Evolutionary conservation across 1,140 invertebrate genomes (phyloP), one percentile per base, ranked within the genome.

Genomic region (Steinernema khuongi): DNA sequence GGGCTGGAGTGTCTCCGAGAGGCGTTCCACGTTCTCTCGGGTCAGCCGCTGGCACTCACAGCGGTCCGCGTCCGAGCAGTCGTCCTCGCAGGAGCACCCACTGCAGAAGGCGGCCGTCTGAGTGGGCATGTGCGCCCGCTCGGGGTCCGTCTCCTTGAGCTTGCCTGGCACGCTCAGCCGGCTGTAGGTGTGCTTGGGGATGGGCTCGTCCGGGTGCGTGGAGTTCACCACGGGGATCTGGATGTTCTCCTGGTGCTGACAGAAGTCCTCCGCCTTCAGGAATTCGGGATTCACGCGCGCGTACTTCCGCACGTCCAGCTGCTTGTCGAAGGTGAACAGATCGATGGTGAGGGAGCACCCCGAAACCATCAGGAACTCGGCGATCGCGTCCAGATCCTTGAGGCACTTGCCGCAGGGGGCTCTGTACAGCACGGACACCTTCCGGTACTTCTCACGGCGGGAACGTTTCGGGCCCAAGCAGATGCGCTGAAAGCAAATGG

Each of bases 41-140:
- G 77, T 80, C n/a, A 79, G 33, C 31, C 33, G 11, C 60, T 76
- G 78, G 33, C 78, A 79, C 31, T 71, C 78, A 31, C 78, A 79
- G 7, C 26, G 67, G 22, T 0, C 19, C 18, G 60, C 2, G 41
- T 79, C 67, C 29, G 70, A 74, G 32, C 78, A 79, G 68, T 79
- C 77, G 50, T 79, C 76, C 19, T 17, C 50, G 50, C 50, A 60
- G 50, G 50, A 14, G 22, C 50, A 60, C 50, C 50, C 50, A 7
- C 14, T n/a, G 50, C 50, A 60, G 50, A 60, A 60, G 14, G 14
- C 50, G 14, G 14, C 26, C 11, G 11, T 60, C 22, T 60, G 50
- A 2, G 50, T 60, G 4, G 4, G 7, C 14, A 60, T 7, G 26
- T 26, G 50, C 50, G 14, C 50, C 26, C 7, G 11, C 22, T 60